Evolutionary conservation across 2,888 invertebrate genomes (phyloP).

Genomic region (Ceriagrion tenellum): DNA sequence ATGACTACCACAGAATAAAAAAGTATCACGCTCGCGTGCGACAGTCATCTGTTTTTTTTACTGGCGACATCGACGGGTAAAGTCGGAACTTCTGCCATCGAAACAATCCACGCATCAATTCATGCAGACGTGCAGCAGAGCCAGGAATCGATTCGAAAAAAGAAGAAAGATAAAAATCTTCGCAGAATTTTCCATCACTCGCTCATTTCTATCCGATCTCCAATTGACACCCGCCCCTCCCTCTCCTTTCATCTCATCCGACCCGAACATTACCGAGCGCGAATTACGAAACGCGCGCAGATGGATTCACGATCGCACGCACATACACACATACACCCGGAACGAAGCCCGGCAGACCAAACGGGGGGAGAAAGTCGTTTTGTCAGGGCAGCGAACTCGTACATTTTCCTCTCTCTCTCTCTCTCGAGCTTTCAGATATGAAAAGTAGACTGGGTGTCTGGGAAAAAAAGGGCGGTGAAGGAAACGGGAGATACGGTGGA

Average conservation of each 20-base stretch:
- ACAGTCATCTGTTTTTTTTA: no score
- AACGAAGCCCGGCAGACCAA: not conserved
- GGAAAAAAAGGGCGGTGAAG: not conserved
- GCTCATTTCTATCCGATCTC: not conserved
- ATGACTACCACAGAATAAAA: no score
- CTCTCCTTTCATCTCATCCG: not conserved
- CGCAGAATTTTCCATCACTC: not conserved
- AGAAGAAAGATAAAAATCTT: no score
- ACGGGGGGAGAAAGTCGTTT: not conserved
- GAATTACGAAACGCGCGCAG: not conserved
- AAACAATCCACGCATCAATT: no score
- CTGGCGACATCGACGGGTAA: no score
- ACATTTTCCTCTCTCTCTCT: no score
- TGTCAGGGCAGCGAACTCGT: not conserved
- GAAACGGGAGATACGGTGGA: not conserved
- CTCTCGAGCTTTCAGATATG: not conserved
- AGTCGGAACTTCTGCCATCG: no score
- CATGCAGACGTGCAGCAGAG: no score
- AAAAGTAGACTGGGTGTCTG: conserved; percentile 2
- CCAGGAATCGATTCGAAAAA: no score
- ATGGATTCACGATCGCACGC: not conserved
- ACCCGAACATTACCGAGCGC: not conserved
- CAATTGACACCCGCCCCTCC: not conserved
- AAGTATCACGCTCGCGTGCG: no score
- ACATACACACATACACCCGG: not conserved